phyloP scores from a whole-genome alignment of 2,888 invertebrate genomes.

The Eupithecia subfuscata region DNA sequence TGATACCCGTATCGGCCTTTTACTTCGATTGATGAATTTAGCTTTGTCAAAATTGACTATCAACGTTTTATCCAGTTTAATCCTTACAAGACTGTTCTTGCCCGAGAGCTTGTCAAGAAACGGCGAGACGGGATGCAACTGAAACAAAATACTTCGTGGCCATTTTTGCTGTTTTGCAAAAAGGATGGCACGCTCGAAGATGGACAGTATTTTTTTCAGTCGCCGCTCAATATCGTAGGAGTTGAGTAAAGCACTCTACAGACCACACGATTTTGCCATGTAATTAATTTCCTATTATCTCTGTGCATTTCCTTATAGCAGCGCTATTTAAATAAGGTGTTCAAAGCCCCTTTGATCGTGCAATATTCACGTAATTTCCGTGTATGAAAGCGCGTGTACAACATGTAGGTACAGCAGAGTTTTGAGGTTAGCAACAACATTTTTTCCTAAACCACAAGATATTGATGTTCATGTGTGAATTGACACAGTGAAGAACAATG shows the following conservation, averaged over 20 bases:
- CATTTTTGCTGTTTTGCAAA: neutral
- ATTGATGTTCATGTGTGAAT: too few relatives aligned
- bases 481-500: too few relatives aligned
- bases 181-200: neutral
- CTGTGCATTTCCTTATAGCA: neutral
- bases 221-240: too few relatives aligned
- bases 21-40: neutral
- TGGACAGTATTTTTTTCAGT: too few relatives aligned
- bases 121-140: neutral
- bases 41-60: neutral
- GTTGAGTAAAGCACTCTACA: too few relatives aligned
- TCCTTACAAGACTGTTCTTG: neutral
- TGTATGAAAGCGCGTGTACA: neutral
- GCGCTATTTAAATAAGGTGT: neutral
- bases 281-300: neutral
- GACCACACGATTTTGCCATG: neutral
- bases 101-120: neutral
- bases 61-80: neutral
- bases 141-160: neutral
- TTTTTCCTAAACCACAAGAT: neutral
- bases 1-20: slow-evolving; percentile 27
- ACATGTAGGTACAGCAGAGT: neutral
- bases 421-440: neutral
- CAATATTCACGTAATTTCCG: neutral
- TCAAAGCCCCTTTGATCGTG: neutral